Evolutionary conservation across 2,113 vertebrate species (phyloP).

Genomic region (Leucoraja erinaceus): DNA sequence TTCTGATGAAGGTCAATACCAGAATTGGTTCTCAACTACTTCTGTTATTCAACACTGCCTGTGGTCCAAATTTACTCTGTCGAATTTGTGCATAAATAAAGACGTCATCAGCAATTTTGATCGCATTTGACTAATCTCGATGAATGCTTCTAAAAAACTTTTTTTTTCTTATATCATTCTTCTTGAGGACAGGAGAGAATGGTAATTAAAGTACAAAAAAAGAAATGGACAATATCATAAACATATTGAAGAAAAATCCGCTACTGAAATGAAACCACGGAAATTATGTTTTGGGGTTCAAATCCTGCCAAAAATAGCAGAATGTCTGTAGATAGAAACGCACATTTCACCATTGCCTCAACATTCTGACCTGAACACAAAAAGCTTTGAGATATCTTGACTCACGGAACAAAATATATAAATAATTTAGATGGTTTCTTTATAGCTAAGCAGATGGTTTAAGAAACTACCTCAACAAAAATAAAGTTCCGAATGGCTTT

Average conservation of each 20-base stretch:
- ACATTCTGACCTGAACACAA: not conserved
- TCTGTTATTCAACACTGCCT: not conserved
- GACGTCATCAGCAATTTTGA: not conserved
- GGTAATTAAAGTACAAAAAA: not conserved
- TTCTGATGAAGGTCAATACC: not conserved
- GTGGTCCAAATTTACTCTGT: not conserved
- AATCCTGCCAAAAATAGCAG: not conserved
- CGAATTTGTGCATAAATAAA: not conserved
- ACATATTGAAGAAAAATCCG: not conserved
- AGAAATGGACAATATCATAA: not conserved
- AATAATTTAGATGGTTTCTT: not conserved
- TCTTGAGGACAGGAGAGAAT: not conserved
- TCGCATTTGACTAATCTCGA: not conserved
- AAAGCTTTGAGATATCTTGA: not conserved
- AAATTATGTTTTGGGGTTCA: not conserved
- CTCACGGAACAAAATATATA: not conserved
- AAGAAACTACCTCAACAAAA: not conserved
- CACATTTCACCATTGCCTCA: not conserved
- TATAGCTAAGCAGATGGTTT: not conserved
- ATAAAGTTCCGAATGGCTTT: constrained; percentile 26
- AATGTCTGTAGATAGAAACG: not conserved
- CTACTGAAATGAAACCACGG: not conserved
- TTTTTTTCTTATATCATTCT: not conserved
- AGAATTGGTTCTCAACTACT: not conserved
- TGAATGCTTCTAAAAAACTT: not conserved